Percentiles rank a stretch among this genome's conserved stretches.
Conservation (phyloP, 2,113 vertebrate species). For the Eclectus roratus region DNA sequence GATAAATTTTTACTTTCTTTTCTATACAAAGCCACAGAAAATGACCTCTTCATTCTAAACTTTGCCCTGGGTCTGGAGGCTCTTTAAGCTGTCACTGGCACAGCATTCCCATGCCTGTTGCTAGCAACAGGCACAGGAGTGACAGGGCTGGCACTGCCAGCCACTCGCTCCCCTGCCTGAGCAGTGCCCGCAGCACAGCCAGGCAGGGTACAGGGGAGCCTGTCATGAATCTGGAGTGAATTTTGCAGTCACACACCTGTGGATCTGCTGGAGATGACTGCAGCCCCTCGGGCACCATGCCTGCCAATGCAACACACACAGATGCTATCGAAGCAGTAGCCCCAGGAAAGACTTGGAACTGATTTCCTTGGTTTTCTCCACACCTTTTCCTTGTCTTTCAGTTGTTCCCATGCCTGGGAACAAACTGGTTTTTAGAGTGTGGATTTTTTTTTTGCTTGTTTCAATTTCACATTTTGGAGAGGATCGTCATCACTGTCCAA, state of each 20-base stretch:
- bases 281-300: neutral
- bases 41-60: neutral
- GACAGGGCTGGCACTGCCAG: neutral
- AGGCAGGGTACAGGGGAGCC: neutral
- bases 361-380: neutral
- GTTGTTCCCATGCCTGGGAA: neutral
- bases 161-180: accelerated
- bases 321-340: neutral
- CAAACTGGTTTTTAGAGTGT: neutral
- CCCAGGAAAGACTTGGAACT: neutral
- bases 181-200: accelerated
- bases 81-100: accelerated
- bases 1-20: neutral
- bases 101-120: accelerated
- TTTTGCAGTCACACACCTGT: neutral
- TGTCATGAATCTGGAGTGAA: accelerated
- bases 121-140: neutral
- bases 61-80: neutral
- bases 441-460: neutral
- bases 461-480: neutral
- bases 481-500: neutral
- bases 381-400: neutral
- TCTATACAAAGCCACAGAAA: neutral
- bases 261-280: neutral
- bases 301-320: neutral